Evolutionary conservation across 2,888 invertebrate genomes (phyloP).

Genomic region (Caenorhabditis sp.): DNA sequence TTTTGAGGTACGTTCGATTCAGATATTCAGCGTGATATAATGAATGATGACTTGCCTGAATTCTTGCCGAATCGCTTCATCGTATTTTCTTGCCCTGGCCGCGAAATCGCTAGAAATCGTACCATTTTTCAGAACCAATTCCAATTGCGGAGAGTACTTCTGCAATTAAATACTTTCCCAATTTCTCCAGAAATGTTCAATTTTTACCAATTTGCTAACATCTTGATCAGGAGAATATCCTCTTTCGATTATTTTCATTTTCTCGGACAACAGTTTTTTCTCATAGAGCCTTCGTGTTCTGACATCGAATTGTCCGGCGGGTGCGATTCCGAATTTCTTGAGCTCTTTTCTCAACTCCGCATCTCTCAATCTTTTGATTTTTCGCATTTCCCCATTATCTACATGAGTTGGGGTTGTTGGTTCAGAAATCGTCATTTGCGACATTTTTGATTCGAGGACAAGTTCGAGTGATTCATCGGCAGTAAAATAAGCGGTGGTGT

Average conservation of each 20-base stretch:
- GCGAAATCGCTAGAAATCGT: constrained; percentile 13
- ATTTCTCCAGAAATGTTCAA: neutral
- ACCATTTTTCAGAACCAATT: constrained; percentile 20
- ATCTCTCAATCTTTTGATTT: constrained; percentile 35
- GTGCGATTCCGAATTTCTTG: constrained; percentile 43
- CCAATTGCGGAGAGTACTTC: constrained; percentile 36
- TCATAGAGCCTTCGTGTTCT: constrained; percentile 56
- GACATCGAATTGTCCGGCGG: constrained; percentile 53
- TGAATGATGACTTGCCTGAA: constrained; percentile 17
- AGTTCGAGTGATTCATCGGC: constrained; percentile 27
- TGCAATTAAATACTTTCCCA: constrained; percentile 6
- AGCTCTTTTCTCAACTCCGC: constrained; percentile 43
- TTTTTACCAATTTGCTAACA: constrained; percentile 17
- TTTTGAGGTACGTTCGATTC: neutral
- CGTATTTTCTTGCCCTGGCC: constrained; percentile 35
- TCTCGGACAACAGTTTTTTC: constrained; percentile 47
- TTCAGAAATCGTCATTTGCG: constrained; percentile 6
- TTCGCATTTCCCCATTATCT: constrained; percentile 39
- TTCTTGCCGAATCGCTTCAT: constrained; percentile 43
- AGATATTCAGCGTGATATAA: neutral
- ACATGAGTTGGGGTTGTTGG: constrained; percentile 28
- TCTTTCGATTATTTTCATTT: constrained; percentile 15
- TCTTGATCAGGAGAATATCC: constrained; percentile 28
- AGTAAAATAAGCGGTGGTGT: constrained; percentile 24
- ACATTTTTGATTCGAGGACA: constrained; percentile 10